Conservation (phyloP, 2,797 vertebrate genomes). For the Mus spretus region DNA sequence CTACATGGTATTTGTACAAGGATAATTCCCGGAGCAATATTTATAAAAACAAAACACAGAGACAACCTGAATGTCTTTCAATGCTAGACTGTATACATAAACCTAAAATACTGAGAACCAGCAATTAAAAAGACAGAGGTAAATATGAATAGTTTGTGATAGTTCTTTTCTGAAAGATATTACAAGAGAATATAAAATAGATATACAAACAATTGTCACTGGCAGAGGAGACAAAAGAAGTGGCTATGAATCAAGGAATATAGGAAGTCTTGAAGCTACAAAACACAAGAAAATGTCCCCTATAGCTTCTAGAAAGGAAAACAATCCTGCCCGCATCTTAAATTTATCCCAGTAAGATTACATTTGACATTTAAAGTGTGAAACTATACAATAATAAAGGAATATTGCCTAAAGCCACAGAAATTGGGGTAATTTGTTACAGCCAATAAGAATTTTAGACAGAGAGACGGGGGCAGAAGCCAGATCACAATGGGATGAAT, state of each 20-base stretch:
- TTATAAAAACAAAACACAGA: conserved; percentile 6
- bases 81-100: neutral
- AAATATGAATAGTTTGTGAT: neutral
- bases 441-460: neutral
- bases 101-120: neutral
- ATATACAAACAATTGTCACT: neutral
- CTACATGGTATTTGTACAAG: neutral
- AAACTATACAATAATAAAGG: neutral
- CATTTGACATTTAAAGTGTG: neutral
- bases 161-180: neutral
- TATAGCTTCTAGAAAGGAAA: neutral
- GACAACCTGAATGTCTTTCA: neutral
- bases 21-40: neutral
- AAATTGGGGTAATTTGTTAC: neutral
- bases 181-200: conserved; percentile 8
- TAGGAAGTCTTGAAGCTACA: neutral
- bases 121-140: neutral
- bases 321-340: neutral
- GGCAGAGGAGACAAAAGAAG: neutral
- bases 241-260: neutral
- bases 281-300: neutral
- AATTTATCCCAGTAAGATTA: conserved; percentile 1
- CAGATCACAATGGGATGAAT: neutral
- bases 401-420: neutral
- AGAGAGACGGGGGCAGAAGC: neutral